A percentile compares a stretch with the other conserved stretches of the same genome.
Evolutionary conservation across 2,113 vertebrate genomes (phyloP).

Genomic region (Sporophila hypoxantha): DNA sequence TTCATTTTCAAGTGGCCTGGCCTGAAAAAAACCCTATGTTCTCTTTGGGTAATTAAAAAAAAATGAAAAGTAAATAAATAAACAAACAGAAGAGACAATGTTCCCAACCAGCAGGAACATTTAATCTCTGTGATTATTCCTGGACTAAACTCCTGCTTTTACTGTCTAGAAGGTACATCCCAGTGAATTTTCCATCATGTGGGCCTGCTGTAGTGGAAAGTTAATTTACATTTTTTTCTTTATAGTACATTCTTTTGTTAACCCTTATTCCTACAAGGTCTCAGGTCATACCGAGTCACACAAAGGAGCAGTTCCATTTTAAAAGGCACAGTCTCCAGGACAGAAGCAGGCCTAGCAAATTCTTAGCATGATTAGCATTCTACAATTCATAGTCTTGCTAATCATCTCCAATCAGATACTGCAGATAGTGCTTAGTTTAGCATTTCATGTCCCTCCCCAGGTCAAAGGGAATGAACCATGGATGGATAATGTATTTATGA

Average conservation of each 20-base stretch:
- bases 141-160: slow-evolving; percentile 17
- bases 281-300: background rate
- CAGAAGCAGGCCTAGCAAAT: background rate
- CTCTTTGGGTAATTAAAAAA: background rate
- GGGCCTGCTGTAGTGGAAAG: background rate
- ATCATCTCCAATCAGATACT: background rate
- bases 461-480: background rate
- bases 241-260: background rate
- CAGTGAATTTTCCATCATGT: background rate
- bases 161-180: background rate
- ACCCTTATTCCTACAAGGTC: background rate
- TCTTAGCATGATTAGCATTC: background rate
- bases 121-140: slow-evolving; percentile 13
- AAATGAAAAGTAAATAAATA: slow-evolving; percentile 15
- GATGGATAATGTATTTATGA: background rate
- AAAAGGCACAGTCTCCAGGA: background rate
- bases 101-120: slow-evolving; percentile 36
- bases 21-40: background rate
- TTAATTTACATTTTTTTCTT: background rate
- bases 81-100: slow-evolving; percentile 17
- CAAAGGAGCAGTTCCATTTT: background rate
- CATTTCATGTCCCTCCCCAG: background rate
- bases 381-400: background rate
- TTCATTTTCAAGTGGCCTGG: background rate
- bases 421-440: background rate